phyloP scores from a whole-genome alignment of 2,888 invertebrate genomes.

The Polymixis lichenea region DNA sequence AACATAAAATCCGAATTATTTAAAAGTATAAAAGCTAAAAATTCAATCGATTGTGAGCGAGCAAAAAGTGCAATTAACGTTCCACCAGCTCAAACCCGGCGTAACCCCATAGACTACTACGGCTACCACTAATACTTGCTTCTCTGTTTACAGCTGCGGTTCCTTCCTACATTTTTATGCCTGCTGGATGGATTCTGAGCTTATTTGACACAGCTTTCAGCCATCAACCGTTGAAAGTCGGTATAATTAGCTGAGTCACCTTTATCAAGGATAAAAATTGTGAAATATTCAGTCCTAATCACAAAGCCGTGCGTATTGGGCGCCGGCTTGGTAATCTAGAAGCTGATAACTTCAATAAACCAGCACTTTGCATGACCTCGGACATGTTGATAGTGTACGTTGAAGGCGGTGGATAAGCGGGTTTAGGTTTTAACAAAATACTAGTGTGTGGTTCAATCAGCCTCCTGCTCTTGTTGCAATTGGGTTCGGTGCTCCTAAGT shows the following conservation, averaged over 20 bases:
- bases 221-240: not conserved
- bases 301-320: conserved; percentile 31
- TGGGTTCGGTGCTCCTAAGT: not conserved
- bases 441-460: not conserved
- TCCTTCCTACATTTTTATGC: not conserved
- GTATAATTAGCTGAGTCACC: conserved; percentile 16
- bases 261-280: conserved; percentile 41
- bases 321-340: conserved; percentile 50
- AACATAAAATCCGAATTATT: not conserved
- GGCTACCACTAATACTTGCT: not conserved
- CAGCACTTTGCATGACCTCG: conserved; percentile 45
- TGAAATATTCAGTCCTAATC: conserved; percentile 49
- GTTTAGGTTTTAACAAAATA: conserved; percentile 10
- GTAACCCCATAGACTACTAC: not conserved
- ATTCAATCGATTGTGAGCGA: not conserved
- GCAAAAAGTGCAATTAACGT: not conserved
- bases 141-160: not conserved
- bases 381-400: conserved; percentile 21
- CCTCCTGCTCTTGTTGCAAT: not conserved
- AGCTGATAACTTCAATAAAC: conserved; percentile 56
- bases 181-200: not conserved
- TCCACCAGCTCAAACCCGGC: not conserved
- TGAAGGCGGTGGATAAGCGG: conserved; percentile 15
- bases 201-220: not conserved
- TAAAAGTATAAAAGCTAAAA: not conserved